These are phyloP conservation scores for Cariama cristata DNA, from an alignment of 2,113 vertebrate genomes.

Conservation along the genomic window DNA sequence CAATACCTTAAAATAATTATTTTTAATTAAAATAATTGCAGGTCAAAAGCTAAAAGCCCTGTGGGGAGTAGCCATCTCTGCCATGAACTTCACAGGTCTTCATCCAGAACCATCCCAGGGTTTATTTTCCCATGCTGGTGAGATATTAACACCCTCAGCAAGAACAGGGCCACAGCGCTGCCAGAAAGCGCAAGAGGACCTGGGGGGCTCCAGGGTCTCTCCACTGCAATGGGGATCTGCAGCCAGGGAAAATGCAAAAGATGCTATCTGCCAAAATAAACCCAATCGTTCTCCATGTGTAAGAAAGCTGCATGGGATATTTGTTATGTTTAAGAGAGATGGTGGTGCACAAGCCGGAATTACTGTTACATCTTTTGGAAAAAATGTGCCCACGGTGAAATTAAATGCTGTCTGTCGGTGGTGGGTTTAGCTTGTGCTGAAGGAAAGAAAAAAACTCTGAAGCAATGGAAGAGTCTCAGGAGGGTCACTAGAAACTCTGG, in stretches of 20 bases:
- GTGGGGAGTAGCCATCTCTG: background rate
- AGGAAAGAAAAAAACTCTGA: background rate
- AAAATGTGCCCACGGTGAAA: background rate
- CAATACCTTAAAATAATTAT: background rate
- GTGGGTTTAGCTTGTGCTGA: background rate
- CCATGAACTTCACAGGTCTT: background rate
- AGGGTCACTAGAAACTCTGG: background rate
- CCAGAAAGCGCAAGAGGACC: background rate
- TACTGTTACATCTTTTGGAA: background rate
- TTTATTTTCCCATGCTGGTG: background rate
- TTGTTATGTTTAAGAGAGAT: background rate
- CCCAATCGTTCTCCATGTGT: background rate
- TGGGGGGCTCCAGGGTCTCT: background rate
- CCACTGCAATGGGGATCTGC: accelerated
- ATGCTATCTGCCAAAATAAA: background rate
- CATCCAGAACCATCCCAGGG: background rate
- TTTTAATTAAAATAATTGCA: background rate
- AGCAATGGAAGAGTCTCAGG: background rate
- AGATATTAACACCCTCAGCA: background rate
- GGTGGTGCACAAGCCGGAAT: background rate
- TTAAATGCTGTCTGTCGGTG: background rate
- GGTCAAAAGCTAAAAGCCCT: background rate
- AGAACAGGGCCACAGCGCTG: background rate
- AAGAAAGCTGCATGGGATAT: background rate
- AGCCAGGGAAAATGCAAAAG: background rate